Base-by-base conservation (phyloP, 1,140 invertebrate species). In the Zaprionus ghesquierei region DNA sequence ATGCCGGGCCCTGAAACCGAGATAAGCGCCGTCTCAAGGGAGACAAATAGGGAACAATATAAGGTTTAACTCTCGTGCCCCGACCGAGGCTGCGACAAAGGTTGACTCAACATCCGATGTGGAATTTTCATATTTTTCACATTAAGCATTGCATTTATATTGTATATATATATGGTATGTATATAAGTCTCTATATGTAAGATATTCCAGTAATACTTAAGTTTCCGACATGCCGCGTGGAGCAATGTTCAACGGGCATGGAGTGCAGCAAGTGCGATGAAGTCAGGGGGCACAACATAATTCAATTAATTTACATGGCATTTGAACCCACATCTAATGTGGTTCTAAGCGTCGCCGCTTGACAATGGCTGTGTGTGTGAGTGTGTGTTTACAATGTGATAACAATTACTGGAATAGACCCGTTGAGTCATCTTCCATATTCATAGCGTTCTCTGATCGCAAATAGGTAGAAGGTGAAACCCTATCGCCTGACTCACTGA, bases 231-330 rank as follows among this genome's bases (percentile, higher is more conserved):
- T 33, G 53, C 51, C 38, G 12, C 15, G 25, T 25, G n/a, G n/a
- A 18, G 53, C 25, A 18, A 22, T 3, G 33, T 33, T 22, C 18
- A 31, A 68, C 33, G 41, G 13, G 38, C 29, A 22, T 13, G 33
- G 10, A 31, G 49, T 44, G 27, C 27, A 20, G 27, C 27, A 20
- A 22, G 15, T 9, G 41, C 18, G 41, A 20, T 44, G 2, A 20
- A 22, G 41, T 46, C 3, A n/a, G 35, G 41, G 18, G 41, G 18
- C 41, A 46, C 41, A 51, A 51, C 46, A 62, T 73, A 68, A 68
- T 68, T 72, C 5, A 66, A 66, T 54, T 66, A 66, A 54, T 66
- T 51, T 66, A 55, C 27, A 60, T 25, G 71, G 55, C 65, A 38
- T 63, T 69, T 74, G 44, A 74, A 23, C 58, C 58, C 41, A 25